Base-by-base conservation (phyloP, 2,797 vertebrate species). In the Australoheros facetus region DNA sequence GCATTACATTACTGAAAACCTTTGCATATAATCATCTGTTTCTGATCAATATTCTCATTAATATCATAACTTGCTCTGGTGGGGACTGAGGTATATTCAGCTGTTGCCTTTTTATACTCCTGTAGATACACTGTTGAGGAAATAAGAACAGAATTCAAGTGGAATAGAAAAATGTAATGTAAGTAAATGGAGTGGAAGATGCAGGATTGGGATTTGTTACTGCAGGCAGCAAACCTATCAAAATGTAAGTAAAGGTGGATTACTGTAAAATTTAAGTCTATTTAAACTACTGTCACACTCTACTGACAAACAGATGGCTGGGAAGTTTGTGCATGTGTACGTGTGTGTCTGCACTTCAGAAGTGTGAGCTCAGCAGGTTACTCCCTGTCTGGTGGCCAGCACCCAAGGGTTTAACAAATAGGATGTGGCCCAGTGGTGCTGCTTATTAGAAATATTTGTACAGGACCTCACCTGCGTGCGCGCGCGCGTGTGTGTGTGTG, bases 361-460 rank as follows among this genome's bases (percentile, higher is more conserved):
- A 91, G 54, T 89, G 91, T 89, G 81, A 77, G 88, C 89, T 92
- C 92, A 93, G 93, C 93, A 93, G 89, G 89, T 90, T 86, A 48
- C 78, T 85, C 71, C 57, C 79, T 21, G 79, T 90, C 87, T 93
- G 77, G 79, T 48, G 4, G n/a, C 30, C 23, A 8, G 81, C 58
- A 56, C 91, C 90, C 81, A 26, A 64, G 90, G 91, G 88, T 90
- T 91, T 93, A 90, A 94, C 92, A 93, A 94, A 94, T 93, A 88
- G 89, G 89, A 93, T 92, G 71, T 83, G 81, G 89, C 87, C 89
- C 89, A 85, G 76, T 80, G 80, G 88, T 83, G 91, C 88, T 90
- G 86, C 92, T 92, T 93, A 93, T 93, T 92, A 93, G 88, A 81
- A 89, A 85, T 87, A 91, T 93, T 94, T 91, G 91, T 92, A 89